These are phyloP conservation scores for Cotesia typhae DNA, from an alignment of 1,140 invertebrate genomes.

Conservation along the genomic window DNA sequence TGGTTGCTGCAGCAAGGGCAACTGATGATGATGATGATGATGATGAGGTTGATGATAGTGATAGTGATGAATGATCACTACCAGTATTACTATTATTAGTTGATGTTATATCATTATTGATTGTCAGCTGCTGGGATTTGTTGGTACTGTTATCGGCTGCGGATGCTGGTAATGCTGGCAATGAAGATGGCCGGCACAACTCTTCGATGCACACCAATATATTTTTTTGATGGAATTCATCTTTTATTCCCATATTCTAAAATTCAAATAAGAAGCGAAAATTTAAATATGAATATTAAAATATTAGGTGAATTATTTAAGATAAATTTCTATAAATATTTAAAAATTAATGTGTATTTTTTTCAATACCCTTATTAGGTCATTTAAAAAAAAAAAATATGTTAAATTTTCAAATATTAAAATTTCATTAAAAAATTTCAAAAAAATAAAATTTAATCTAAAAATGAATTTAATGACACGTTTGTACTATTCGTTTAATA, in stretches of 20 bases:
- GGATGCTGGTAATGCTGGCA: slow-evolving; percentile 44
- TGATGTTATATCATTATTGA: slow-evolving; percentile 22
- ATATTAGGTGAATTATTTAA: not conserved
- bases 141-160: slow-evolving; percentile 33
- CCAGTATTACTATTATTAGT: slow-evolving; percentile 32
- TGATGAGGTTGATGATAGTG: no score
- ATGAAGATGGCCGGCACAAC: slow-evolving; percentile 65
- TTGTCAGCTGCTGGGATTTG: slow-evolving; percentile 28
- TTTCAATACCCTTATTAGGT: no score
- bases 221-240: slow-evolving; percentile 79
- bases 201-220: slow-evolving; percentile 78
- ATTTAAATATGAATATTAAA: not conserved
- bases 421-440: no score
- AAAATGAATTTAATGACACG: no score
- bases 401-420: no score
- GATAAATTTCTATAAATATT: no score
- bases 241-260: slow-evolving; percentile 81
- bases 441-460: no score
- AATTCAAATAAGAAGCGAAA: slow-evolving; percentile 30
- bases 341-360: no score
- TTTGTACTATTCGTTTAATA: no score
- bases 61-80: not conserved
- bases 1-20: slow-evolving; percentile 34
- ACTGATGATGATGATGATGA: no score
- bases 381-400: no score